Evolutionary conservation across 2,113 vertebrate genomes (phyloP), one percentile per base, ranked within the genome.

Genomic region (Mesocricetus auratus): DNA sequence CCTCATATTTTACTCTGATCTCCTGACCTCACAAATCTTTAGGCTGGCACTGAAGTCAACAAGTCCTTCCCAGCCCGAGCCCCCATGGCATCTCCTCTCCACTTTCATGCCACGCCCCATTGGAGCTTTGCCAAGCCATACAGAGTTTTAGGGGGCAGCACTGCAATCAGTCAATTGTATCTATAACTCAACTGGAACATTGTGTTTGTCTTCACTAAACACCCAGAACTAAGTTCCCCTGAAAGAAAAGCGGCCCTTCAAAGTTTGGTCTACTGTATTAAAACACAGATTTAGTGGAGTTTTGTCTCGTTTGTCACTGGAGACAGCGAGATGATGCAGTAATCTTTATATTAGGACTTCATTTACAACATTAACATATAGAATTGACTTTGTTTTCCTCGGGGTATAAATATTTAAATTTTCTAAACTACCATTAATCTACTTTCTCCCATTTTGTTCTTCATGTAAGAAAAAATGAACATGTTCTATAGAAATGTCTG

Each of bases 341-440:
- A 97, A 97, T 98, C 97, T 98, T 92, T 95, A 98, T 98, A 98
- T 98, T 98, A 98, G 95, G 97, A 98, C 98, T 98, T 97, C 93
- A 98, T 98, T 98, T 98, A 98, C 98, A 98, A 96, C 58, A 98
- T 98, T 98, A 98, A 94, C 96, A 94, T 97, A 94, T 93, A 81
- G 93, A 98, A 98, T 97, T 98, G 96, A 90, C 92, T 98, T 97
- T 97, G 97, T 98, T 98, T 94, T 98, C 96, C 91, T 97, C 93
- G 91, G 95, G 90, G 91, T 97, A 96, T 97, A 98, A 98, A 98
- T 98, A 97, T 98, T 98, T 97, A 98, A 97, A 97, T 95, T 95
- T 98, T 92, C 21, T 91, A 97, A 98, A 95, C 69, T 97, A 91
- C 68, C 64, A 66, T 97, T 98, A 92, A 90, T 71, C 98, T 96